phyloP scores from a whole-genome alignment of 2,797 vertebrate genomes.

The Pseudomugil gertrudae region DNA sequence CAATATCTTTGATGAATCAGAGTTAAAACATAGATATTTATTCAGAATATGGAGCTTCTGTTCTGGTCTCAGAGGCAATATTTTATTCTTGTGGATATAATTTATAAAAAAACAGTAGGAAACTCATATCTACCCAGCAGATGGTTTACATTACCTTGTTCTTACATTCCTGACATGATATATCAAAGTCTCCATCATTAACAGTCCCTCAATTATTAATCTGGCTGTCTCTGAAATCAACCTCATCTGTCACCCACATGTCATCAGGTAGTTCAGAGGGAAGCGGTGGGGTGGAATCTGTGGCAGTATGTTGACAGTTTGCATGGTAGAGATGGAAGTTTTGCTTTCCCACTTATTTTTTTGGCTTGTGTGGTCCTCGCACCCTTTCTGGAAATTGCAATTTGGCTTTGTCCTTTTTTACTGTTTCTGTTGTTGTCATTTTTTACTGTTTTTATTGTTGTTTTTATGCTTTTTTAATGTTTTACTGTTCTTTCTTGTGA shows the following conservation, averaged over 20 bases:
- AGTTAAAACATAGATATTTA: constrained; percentile 7
- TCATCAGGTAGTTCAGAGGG: constrained; percentile 60
- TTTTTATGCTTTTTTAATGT: too few species aligned
- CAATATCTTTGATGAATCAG: constrained; percentile 1
- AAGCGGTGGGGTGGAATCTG: constrained; percentile 52
- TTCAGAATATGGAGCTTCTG: constrained; percentile 18
- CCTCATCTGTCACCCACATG: constrained; percentile 65
- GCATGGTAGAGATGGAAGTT: constrained; percentile 30
- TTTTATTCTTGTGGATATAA: constrained; percentile 46
- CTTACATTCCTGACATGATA: constrained; percentile 50
- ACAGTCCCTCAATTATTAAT: constrained; percentile 38
- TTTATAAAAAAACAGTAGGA: constrained; percentile 67
- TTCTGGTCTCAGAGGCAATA: constrained; percentile 36
- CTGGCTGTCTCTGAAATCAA: constrained; percentile 51
- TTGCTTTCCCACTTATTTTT: constrained; percentile 31
- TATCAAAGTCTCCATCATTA: constrained; percentile 65
- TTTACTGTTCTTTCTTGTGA: too few species aligned
- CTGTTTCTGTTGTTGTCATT: too few species aligned
- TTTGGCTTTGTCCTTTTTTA: too few species aligned
- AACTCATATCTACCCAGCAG: constrained; percentile 58
- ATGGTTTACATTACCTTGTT: constrained; percentile 72
- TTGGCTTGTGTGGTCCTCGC: constrained; percentile 10
- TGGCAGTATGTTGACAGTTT: constrained; percentile 53
- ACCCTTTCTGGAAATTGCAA: constrained; percentile 34
- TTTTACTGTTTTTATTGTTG: too few species aligned